Evolutionary conservation across 2,888 invertebrate genomes (phyloP).

Genomic region (Poecilobothrus nobilitatus): DNA sequence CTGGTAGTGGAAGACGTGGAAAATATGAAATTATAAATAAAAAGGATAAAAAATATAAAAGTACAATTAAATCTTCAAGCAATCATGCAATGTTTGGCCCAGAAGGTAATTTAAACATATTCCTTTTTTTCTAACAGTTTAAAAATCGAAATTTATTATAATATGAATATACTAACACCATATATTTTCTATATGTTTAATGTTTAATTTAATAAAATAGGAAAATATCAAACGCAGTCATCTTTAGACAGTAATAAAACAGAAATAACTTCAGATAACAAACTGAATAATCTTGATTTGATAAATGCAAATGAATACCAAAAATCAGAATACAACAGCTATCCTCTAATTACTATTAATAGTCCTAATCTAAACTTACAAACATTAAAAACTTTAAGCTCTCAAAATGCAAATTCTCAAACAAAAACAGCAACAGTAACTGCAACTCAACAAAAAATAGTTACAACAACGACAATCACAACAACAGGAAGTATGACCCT

Average conservation of each 20-base stretch:
- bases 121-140: neutral
- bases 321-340: neutral
- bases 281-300: neutral
- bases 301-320: slow-evolving; percentile 6
- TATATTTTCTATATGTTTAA: neutral
- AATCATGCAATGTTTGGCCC: slow-evolving; percentile 1
- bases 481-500: neutral
- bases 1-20: neutral
- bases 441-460: neutral
- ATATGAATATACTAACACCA: neutral
- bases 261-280: neutral
- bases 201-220: neutral
- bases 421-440: neutral
- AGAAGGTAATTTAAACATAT: slow-evolving; percentile 2
- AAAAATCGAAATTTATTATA: neutral
- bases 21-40: slow-evolving; percentile 10
- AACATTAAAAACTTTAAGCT: neutral
- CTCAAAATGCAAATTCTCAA: neutral
- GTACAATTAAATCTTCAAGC: slow-evolving; percentile 1
- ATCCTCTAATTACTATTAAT: neutral
- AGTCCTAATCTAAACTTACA: neutral
- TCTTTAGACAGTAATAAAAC: neutral
- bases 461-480: neutral
- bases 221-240: slow-evolving; percentile 8
- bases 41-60: slow-evolving; percentile 7